A percentile compares a stretch with the other conserved stretches of the same genome.
phyloP scores from a whole-genome alignment of 2,797 vertebrate genomes.

The Benthosema pterotum region DNA sequence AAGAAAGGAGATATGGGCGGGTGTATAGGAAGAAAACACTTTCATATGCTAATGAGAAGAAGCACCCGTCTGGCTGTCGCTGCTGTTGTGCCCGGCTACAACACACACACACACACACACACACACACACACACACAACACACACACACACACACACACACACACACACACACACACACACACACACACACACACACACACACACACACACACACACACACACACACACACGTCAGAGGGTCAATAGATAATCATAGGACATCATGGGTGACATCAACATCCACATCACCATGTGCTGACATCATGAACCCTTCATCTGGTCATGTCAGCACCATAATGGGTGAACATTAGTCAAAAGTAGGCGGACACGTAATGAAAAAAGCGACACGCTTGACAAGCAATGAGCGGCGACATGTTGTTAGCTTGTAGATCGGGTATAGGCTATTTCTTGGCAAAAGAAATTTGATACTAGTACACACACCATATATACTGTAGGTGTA shows the following conservation, averaged over 20 bases:
- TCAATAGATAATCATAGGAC: background rate
- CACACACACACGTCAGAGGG: background rate
- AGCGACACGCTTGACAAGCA: background rate
- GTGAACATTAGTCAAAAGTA: no score
- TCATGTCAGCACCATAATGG: no score
- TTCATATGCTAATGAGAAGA: constrained; percentile 56
- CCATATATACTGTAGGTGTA: no score
- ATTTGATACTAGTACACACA: no score
- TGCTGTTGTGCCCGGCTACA: background rate
- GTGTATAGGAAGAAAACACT: constrained; percentile 25
- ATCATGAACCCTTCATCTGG: no score
- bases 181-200: background rate
- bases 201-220: background rate
- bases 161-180: background rate
- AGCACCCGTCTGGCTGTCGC: background rate
- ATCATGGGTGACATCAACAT: constrained; percentile 8
- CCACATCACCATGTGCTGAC: background rate
- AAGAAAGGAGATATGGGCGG: constrained; percentile 6
- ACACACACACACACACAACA: no score
- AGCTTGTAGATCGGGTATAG: no score
- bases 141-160: background rate
- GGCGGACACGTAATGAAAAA: no score
- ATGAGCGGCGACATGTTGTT: no score
- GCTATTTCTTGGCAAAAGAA: no score
- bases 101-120: background rate